These are phyloP conservation scores for Zygaena filipendulae DNA, from an alignment of 2,888 invertebrate genomes.

Conservation along the genomic window DNA sequence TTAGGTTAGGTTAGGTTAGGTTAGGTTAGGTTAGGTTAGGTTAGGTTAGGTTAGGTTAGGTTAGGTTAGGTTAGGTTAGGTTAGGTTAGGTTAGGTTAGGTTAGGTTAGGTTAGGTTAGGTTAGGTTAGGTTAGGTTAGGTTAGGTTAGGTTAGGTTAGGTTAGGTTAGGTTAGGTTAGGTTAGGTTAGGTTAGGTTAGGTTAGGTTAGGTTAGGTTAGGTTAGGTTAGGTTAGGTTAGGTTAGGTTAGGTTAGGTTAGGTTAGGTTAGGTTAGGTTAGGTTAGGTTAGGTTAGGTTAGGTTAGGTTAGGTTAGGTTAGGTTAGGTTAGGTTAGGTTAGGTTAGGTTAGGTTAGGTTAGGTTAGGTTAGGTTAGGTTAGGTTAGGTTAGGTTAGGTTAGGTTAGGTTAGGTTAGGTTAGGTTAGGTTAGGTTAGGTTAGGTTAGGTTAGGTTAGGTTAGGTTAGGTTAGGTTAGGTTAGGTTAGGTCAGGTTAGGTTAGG, in stretches of 20 bases:
- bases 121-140: constrained; percentile 19
- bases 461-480: constrained; percentile 20
- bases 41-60: constrained; percentile 16
- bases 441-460: constrained; percentile 22
- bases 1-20: constrained; percentile 16
- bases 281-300: constrained; percentile 21
- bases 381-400: constrained; percentile 24
- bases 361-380: constrained; percentile 23
- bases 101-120: constrained; percentile 19
- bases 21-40: constrained; percentile 17
- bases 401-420: constrained; percentile 23
- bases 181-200: constrained; percentile 19
- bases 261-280: constrained; percentile 19
- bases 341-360: constrained; percentile 22
- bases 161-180: constrained; percentile 17
- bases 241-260: constrained; percentile 20
- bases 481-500: no score
- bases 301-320: constrained; percentile 22
- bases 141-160: constrained; percentile 18
- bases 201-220: constrained; percentile 19
- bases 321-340: constrained; percentile 22
- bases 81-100: constrained; percentile 15
- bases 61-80: constrained; percentile 14
- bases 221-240: constrained; percentile 19
- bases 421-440: constrained; percentile 23